phyloP scores from a whole-genome alignment of 1,140 invertebrate genomes.

The Apolygus lucorum region DNA sequence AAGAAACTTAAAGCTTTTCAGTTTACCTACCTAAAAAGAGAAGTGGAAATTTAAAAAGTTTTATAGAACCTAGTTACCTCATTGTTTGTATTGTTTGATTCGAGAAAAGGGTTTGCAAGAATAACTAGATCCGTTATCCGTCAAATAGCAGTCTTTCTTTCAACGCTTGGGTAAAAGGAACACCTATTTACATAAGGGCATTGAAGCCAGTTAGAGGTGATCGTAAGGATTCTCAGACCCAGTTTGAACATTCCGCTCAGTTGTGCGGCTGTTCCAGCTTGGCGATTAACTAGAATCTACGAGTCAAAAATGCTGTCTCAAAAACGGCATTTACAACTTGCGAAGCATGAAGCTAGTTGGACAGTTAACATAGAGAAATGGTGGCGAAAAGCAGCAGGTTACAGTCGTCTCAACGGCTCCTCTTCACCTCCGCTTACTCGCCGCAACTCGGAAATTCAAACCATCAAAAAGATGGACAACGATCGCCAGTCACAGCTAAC shows the following conservation, averaged over 20 bases:
- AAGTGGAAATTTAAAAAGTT: too few relatives aligned
- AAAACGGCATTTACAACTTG: background rate
- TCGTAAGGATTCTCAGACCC: background rate
- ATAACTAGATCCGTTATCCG: too few relatives aligned
- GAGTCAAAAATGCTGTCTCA: background rate
- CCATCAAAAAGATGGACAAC: constrained; percentile 1
- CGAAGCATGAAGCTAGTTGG: background rate
- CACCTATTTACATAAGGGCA: background rate
- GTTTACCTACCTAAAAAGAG: too few relatives aligned
- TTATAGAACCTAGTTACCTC: too few relatives aligned
- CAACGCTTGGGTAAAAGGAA: too few relatives aligned
- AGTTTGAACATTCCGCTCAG: too few relatives aligned
- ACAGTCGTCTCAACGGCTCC: background rate
- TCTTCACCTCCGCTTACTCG: background rate
- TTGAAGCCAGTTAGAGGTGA: background rate
- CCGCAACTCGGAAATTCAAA: background rate
- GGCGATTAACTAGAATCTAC: background rate
- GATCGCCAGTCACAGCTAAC: background rate
- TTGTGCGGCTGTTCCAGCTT: too few relatives aligned
- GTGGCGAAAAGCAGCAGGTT: constrained; percentile 1
- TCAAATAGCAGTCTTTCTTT: too few relatives aligned
- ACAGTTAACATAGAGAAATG: background rate
- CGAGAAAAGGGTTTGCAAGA: too few relatives aligned
- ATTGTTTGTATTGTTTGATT: too few relatives aligned
- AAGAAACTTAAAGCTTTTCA: too few relatives aligned